These are phyloP conservation scores for Cyprinodon variegatus DNA, from an alignment of 2,113 vertebrate genomes.

Conservation along the genomic window DNA sequence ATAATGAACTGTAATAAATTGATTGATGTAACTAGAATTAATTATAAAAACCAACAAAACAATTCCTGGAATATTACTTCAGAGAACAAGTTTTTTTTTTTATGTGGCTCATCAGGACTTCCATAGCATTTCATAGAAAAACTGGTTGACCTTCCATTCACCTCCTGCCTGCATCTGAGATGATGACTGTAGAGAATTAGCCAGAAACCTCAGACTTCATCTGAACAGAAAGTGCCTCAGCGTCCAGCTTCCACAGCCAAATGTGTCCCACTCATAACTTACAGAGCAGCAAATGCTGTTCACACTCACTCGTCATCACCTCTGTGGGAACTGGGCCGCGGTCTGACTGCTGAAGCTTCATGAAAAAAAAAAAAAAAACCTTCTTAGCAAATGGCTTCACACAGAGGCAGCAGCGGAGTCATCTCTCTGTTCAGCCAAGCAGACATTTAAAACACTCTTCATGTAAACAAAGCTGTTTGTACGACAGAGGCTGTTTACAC, in stretches of 20 bases:
- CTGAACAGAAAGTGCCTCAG: not conserved
- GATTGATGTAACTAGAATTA: no score
- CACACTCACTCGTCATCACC: constrained; percentile 8
- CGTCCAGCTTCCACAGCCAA: not conserved
- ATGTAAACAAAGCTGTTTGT: no score
- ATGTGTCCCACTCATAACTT: constrained; percentile 24
- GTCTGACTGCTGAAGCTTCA: not conserved
- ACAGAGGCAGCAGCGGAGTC: not conserved
- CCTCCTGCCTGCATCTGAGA: no score
- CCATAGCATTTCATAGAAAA: not conserved
- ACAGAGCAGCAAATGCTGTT: constrained; percentile 30
- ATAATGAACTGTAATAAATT: no score
- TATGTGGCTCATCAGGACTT: not conserved
- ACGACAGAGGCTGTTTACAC: not conserved
- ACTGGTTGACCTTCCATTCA: not conserved
- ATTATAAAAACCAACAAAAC: no score
- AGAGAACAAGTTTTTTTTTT: not conserved
- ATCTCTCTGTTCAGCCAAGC: not conserved
- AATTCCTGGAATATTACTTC: no score
- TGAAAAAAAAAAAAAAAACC: not conserved
- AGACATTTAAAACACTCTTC: not conserved
- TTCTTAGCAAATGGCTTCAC: constrained; percentile 19
- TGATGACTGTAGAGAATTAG: not conserved
- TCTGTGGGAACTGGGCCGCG: not conserved
- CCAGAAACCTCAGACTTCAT: not conserved